Evolutionary conservation across 2,113 vertebrate genomes (phyloP).

Genomic region (Bathybates hornii): DNA sequence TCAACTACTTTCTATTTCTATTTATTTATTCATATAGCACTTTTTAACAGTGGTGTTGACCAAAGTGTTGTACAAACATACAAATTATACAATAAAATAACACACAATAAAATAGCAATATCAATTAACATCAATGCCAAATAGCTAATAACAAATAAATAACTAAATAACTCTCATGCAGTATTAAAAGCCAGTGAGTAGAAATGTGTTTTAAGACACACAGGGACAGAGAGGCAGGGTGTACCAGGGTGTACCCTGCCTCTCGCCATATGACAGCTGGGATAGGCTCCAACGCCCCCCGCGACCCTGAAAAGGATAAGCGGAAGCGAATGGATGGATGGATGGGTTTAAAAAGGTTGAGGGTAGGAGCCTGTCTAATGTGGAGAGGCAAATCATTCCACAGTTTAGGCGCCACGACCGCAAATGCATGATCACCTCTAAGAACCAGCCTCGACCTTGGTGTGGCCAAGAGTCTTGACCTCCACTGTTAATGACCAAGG

Average conservation of each 20-base stretch:
- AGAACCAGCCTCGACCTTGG: background rate
- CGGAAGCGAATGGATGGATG: fast-evolving
- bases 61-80: background rate
- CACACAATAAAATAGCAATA: background rate
- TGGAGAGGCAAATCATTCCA: fast-evolving
- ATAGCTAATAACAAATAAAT: no score
- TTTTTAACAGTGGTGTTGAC: background rate
- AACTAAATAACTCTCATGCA: no score
- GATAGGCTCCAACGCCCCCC: background rate
- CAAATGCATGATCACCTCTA: background rate
- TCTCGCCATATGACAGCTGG: fast-evolving
- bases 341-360: background rate
- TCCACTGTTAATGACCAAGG: background rate
- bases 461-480: background rate
- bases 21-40: background rate
- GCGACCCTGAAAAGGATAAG: fast-evolving
- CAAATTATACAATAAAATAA: background rate
- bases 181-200: no score
- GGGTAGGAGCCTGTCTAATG: background rate
- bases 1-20: background rate
- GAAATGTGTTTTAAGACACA: background rate
- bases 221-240: background rate
- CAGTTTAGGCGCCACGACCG: fast-evolving
- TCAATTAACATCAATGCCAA: no score
- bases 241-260: background rate